Percentiles rank a stretch among this genome's conserved stretches.
phyloP scores from a whole-genome alignment of 2,888 invertebrate species.

The Eustalomyia histrio region DNA sequence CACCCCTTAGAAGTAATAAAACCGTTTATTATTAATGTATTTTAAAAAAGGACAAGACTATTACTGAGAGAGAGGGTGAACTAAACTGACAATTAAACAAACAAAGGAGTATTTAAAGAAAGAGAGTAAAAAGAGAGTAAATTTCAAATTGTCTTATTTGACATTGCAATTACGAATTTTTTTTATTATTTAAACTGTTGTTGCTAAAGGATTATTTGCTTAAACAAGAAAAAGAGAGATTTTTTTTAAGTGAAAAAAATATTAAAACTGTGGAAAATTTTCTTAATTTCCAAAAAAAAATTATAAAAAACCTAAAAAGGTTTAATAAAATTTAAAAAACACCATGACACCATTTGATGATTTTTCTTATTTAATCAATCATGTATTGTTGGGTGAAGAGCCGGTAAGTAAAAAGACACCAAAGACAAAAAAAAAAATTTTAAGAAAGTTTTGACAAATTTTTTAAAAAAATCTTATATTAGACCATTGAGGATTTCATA shows the following conservation, averaged over 20 bases:
- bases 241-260: neutral
- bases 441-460: neutral
- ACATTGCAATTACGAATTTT: conserved; percentile 59
- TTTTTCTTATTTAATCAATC: conserved; percentile 82
- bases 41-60: too few species aligned
- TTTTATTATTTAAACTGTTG: conserved; percentile 32
- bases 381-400: conserved; percentile 82
- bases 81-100: conserved; percentile 32
- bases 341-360: conserved; percentile 82
- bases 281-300: neutral
- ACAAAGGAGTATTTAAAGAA: conserved; percentile 2
- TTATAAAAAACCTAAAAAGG: neutral
- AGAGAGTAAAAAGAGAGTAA: neutral
- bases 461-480: conserved; percentile 38
- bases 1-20: conserved; percentile 31
- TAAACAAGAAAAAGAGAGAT: neutral
- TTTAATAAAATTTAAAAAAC: neutral
- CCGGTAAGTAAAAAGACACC: conserved; percentile 80
- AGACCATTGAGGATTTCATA: conserved; percentile 84
- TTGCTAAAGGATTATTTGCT: conserved; percentile 16
- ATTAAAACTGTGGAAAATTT: conserved; percentile 1
- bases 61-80: conserved; percentile 2
- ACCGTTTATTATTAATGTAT: neutral
- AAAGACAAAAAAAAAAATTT: neutral
- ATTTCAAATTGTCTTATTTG: conserved; percentile 56